Conservation (phyloP, 1,140 invertebrate genomes). For the Palaemon carinicauda region DNA sequence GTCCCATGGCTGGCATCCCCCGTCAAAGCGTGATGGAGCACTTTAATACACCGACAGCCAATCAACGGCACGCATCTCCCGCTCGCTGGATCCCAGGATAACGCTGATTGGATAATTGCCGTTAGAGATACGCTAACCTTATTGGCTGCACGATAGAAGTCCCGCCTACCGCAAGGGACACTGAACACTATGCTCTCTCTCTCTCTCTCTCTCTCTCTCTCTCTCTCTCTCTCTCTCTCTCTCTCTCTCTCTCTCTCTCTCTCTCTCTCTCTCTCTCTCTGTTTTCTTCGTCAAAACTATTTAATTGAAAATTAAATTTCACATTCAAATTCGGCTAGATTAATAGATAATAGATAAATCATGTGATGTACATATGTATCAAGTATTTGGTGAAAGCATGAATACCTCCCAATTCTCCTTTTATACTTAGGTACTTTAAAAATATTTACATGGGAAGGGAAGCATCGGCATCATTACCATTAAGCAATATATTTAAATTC, state of each 20-base stretch:
- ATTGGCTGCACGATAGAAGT: slow-evolving; percentile 16
- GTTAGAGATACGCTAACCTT: background rate
- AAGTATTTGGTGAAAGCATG: too few species aligned
- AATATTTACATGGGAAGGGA: too few species aligned
- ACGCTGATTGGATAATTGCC: slow-evolving; percentile 51
- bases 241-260: background rate
- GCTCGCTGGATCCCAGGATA: slow-evolving; percentile 9
- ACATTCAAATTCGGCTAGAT: too few species aligned
- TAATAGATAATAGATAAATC: too few species aligned
- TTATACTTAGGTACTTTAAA: too few species aligned
- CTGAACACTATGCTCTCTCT: background rate
- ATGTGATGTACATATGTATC: too few species aligned
- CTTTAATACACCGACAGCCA: slow-evolving; percentile 46
- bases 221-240: background rate
- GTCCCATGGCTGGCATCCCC: slow-evolving; percentile 38
- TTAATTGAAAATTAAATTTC: too few species aligned
- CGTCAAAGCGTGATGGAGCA: slow-evolving; percentile 46
- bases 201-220: background rate
- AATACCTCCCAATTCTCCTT: too few species aligned
- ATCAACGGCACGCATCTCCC: slow-evolving; percentile 32
- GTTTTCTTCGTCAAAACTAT: background rate
- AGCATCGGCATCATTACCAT: too few species aligned
- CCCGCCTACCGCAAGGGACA: slow-evolving; percentile 14
- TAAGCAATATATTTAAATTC: too few species aligned
- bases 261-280: too few species aligned